Base-by-base conservation (phyloP, 2,113 vertebrate species). In the Eurystomus gularis region DNA sequence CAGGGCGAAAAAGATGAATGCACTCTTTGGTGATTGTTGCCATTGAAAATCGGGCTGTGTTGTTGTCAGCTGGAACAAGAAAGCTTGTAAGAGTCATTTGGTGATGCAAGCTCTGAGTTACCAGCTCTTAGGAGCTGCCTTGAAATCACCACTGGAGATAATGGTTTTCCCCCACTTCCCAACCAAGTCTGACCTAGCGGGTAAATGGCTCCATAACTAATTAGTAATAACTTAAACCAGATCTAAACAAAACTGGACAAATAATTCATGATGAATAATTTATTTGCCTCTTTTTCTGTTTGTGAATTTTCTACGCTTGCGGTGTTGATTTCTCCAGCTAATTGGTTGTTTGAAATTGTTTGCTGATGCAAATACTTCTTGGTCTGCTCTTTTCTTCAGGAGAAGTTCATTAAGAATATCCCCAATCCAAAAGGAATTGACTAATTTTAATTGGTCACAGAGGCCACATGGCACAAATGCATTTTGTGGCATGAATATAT, bases 271-370 rank as follows among this genome's bases (percentile, higher is more conserved):
- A 93, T 96, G 80, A 95, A 96, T 96, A 87, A 96, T 95, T 92
- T 95, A 97, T 95, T 92, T 91, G 25, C 88, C 54, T 84, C 60
- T 85, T 97, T 49, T 93, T 76, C 57, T 91, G 55, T 91, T 92
- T 91, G 65, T 93, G 86, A 90, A 82, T 95, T 95, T 92, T 95
- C 58, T 82, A 6, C 82, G 90, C 77, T 94, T 83, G 52, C 3
- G 2, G 65, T 87, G 90, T 94, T 92, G 91, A 94, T 95, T 95
- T 95, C 88, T 95, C 65, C 69, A 65, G 81, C 48, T 95, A 96
- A 97, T 95, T 96, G 88, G 91, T 82, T 85, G 88, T 90, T 96
- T 93, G 92, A 96, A 96, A 93, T 91, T 88, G 77, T 92, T 94
- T 96, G 79, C 94, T 88, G 91, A 95, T 95, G 88, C 90, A 94